These are phyloP conservation scores for Ammodytes marinus DNA, from an alignment of 2,113 vertebrate species.

Conservation along the genomic window DNA sequence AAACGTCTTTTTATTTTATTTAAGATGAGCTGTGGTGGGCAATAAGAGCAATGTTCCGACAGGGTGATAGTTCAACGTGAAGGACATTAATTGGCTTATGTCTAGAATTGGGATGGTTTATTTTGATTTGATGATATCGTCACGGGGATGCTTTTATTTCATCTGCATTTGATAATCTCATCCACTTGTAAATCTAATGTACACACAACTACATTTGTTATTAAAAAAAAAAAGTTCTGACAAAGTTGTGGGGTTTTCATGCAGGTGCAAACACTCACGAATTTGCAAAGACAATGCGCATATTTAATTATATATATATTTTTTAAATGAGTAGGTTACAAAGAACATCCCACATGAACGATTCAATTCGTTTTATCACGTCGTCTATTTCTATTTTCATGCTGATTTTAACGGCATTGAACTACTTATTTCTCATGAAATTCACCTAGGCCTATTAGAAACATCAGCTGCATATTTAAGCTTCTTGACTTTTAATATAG, in stretches of 20 bases:
- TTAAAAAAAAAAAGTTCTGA: slow-evolving; percentile 30
- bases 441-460: neutral
- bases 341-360: neutral
- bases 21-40: neutral
- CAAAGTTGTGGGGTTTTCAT: slow-evolving; percentile 43
- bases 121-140: neutral
- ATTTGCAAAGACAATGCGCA: neutral
- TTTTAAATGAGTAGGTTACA: neutral
- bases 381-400: neutral
- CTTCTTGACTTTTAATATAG: neutral
- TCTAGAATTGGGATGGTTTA: neutral
- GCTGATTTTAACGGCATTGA: neutral
- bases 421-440: neutral
- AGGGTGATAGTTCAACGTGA: neutral
- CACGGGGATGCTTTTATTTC: slow-evolving; percentile 16
- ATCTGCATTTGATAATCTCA: slow-evolving; percentile 57
- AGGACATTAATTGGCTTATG: slow-evolving; percentile 14
- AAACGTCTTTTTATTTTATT: neutral
- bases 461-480: neutral
- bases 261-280: slow-evolving; percentile 5
- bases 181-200: slow-evolving; percentile 42
- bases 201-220: slow-evolving; percentile 27
- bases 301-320: neutral
- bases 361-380: neutral
- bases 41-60: neutral